Evolutionary conservation across 1,140 invertebrate species (phyloP).

Genomic region (Goniozus legneri): DNA sequence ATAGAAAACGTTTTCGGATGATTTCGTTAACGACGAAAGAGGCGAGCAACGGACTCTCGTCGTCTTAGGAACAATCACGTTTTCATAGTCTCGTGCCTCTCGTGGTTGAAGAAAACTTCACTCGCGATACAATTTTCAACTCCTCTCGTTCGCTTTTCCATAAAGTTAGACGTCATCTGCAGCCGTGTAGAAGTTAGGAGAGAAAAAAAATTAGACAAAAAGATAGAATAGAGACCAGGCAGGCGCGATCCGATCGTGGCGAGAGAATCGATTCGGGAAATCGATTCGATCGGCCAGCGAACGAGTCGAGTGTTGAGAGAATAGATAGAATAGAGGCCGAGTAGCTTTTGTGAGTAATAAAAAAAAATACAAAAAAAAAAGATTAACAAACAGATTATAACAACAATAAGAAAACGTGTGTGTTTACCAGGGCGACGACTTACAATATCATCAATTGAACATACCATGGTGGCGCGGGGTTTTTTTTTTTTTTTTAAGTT

Average conservation of each 20-base stretch:
- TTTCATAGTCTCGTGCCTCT: constrained; percentile 23
- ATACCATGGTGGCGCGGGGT: constrained; percentile 47
- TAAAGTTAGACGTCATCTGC: not conserved
- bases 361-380: constrained; percentile 18
- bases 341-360: constrained; percentile 20
- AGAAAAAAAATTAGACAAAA: not conserved
- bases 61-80: constrained; percentile 31
- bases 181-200: not conserved
- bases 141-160: too few species aligned
- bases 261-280: too few species aligned
- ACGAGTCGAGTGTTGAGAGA: too few species aligned
- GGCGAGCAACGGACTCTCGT: constrained; percentile 10
- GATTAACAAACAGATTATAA: constrained; percentile 20
- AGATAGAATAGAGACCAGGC: constrained; percentile 1
- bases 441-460: constrained; percentile 52
- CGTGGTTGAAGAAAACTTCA: not conserved
- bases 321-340: constrained; percentile 1
- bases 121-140: too few species aligned
- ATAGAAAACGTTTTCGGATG: too few species aligned
- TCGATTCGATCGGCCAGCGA: too few species aligned
- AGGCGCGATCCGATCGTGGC: too few species aligned
- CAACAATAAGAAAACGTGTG: constrained; percentile 37
- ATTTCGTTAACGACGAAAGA: too few species aligned
- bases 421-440: constrained; percentile 51
- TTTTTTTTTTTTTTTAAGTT: constrained; percentile 15